phyloP scores from a whole-genome alignment of 1,140 invertebrate species.

The Camponotus vicinus region DNA sequence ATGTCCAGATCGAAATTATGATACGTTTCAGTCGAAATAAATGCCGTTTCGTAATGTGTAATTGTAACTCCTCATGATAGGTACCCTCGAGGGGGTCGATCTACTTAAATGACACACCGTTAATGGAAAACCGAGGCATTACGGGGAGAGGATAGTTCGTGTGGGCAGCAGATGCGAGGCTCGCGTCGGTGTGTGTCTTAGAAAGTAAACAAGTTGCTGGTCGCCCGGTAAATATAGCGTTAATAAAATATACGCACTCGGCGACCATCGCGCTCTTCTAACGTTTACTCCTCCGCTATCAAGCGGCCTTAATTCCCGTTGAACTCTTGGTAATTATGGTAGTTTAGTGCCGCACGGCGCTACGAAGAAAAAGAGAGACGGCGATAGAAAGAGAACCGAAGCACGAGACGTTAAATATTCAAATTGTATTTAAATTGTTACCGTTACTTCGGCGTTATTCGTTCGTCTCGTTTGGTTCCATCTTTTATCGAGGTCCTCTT shows the following conservation, averaged over 20 bases:
- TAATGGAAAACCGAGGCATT: slow-evolving; percentile 76
- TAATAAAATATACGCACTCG: slow-evolving; percentile 80
- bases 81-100: slow-evolving; percentile 17
- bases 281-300: slow-evolving; percentile 64
- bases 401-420: slow-evolving; percentile 75
- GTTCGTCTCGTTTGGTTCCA: slow-evolving; percentile 66
- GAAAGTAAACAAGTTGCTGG: slow-evolving; percentile 76
- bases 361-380: slow-evolving; percentile 57
- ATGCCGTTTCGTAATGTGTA: slow-evolving; percentile 21
- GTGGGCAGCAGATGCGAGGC: slow-evolving; percentile 50
- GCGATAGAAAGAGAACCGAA: slow-evolving; percentile 31
- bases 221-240: slow-evolving; percentile 78
- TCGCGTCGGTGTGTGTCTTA: slow-evolving; percentile 70
- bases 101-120: slow-evolving; percentile 75
- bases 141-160: slow-evolving; percentile 55
- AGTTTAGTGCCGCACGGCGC: slow-evolving; percentile 68
- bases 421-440: slow-evolving; percentile 81
- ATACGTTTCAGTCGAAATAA: slow-evolving; percentile 9
- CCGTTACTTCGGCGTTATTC: slow-evolving; percentile 75
- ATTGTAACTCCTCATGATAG: slow-evolving; percentile 36
- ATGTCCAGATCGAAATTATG: neutral
- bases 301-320: slow-evolving; percentile 74
- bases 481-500: slow-evolving; percentile 29
- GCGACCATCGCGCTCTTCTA: slow-evolving; percentile 56
- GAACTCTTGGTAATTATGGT: slow-evolving; percentile 77